Conservation (phyloP, 2,797 vertebrate species). For the Poecilia gillii region DNA sequence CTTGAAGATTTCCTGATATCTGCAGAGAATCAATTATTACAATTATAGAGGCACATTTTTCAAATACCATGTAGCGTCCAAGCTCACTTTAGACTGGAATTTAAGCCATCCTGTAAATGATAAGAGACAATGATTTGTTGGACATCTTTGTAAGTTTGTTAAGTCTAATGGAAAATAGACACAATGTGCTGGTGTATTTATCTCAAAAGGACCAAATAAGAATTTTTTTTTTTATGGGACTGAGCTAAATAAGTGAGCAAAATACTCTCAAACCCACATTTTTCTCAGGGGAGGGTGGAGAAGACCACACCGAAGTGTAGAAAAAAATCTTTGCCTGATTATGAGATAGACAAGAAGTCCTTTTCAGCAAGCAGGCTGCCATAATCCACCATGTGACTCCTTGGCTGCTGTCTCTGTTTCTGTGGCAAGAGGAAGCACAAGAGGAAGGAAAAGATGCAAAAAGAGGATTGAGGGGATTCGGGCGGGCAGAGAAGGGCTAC, state of each 20-base stretch:
- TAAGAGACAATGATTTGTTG: background rate
- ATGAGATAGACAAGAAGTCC: conserved; percentile 21
- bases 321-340: conserved; percentile 22
- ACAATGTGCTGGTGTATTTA: background rate
- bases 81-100: background rate
- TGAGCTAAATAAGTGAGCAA: conserved; percentile 27
- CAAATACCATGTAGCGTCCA: background rate
- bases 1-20: background rate
- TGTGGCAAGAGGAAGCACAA: conserved; percentile 19
- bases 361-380: conserved; percentile 20
- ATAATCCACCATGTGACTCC: conserved; percentile 56
- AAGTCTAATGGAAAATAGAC: background rate
- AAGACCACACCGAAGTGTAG: conserved; percentile 6
- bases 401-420: conserved; percentile 29
- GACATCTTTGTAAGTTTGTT: background rate
- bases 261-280: conserved; percentile 23
- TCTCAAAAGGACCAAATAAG: conserved; percentile 12
- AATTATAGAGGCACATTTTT: background rate
- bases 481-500: background rate
- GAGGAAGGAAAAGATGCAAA: conserved; percentile 25
- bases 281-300: background rate
- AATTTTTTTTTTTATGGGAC: conserved; percentile 44
- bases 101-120: background rate
- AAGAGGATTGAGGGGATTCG: conserved; percentile 4
- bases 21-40: background rate